phyloP scores from a whole-genome alignment of 92 coral and sea anemone genomes.

The Nematostella vectensis region DNA sequence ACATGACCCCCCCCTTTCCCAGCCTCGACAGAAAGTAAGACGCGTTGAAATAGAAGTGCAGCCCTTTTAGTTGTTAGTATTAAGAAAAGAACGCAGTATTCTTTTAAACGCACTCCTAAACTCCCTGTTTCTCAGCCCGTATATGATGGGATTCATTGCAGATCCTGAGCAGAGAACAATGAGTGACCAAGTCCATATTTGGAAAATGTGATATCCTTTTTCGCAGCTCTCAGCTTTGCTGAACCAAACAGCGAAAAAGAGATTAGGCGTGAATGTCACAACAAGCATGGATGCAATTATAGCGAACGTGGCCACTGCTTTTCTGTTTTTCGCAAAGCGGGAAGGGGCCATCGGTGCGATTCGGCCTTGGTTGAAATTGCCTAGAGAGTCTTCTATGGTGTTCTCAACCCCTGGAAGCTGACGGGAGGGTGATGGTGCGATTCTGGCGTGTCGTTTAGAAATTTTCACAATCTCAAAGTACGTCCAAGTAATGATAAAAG shows the following conservation, averaged over 20 bases:
- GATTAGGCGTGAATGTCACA: constrained; percentile 16
- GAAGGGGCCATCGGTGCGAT: too few species aligned
- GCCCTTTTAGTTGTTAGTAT: too few species aligned
- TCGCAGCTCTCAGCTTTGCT: constrained; percentile 4
- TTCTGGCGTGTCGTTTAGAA: constrained; percentile 1
- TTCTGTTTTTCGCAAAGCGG: constrained; percentile 10
- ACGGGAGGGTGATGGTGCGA: neutral
- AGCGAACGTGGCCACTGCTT: constrained; percentile 27
- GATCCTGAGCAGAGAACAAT: constrained; percentile 15
- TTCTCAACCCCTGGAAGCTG: neutral
- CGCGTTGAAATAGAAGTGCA: too few species aligned
- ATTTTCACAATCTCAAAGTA: constrained; percentile 14
- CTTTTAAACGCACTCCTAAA: constrained; percentile 13
- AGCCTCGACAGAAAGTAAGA: too few species aligned
- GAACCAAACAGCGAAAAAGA: constrained; percentile 17
- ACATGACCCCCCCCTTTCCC: too few species aligned
- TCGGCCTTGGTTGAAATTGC: too few species aligned
- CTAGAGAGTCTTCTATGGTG: too few species aligned
- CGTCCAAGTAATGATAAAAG: neutral
- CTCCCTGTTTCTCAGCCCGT: constrained; percentile 19
- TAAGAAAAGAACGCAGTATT: neutral
- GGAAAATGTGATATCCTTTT: constrained; percentile 9
- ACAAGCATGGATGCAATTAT: constrained; percentile 6
- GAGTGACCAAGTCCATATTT: constrained; percentile 15
- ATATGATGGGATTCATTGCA: constrained; percentile 18